Percentiles rank a stretch among this genome's conserved stretches.
phyloP scores from a whole-genome alignment of 2,113 vertebrate genomes.

The Lagopus muta region DNA sequence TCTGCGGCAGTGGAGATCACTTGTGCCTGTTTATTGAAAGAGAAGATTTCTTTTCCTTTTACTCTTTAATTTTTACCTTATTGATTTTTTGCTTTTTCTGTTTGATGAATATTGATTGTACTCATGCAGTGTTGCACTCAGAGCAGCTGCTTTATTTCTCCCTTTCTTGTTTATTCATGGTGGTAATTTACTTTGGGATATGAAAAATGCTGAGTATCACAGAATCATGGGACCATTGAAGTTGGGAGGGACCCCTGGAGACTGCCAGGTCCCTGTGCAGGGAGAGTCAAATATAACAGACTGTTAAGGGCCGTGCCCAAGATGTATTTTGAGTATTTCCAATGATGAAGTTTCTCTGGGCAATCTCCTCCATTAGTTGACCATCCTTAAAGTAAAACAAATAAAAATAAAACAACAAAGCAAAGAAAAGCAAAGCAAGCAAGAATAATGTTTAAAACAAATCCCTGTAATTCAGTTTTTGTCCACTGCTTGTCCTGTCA shows the following conservation, averaged over 20 bases:
- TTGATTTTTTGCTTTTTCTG: conserved; percentile 65
- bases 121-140: not conserved
- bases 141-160: conserved; percentile 32
- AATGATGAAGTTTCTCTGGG: not conserved
- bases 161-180: conserved; percentile 51
- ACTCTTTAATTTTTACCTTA: conserved; percentile 58
- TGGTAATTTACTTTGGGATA: not conserved
- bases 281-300: not conserved
- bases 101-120: conserved; percentile 66
- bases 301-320: not conserved
- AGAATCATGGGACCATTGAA: not conserved
- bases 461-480: not conserved
- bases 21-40: not conserved
- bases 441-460: not conserved
- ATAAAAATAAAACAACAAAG: not conserved
- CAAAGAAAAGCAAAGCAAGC: not conserved
- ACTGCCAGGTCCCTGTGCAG: not conserved
- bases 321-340: not conserved
- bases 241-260: not conserved
- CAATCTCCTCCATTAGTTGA: not conserved
- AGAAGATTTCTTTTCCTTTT: conserved; percentile 52
- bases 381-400: not conserved
- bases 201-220: conserved; percentile 44
- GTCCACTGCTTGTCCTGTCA: not conserved
- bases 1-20: not conserved